phyloP scores from a whole-genome alignment of 2,888 invertebrate species.

The Syritta pipiens region DNA sequence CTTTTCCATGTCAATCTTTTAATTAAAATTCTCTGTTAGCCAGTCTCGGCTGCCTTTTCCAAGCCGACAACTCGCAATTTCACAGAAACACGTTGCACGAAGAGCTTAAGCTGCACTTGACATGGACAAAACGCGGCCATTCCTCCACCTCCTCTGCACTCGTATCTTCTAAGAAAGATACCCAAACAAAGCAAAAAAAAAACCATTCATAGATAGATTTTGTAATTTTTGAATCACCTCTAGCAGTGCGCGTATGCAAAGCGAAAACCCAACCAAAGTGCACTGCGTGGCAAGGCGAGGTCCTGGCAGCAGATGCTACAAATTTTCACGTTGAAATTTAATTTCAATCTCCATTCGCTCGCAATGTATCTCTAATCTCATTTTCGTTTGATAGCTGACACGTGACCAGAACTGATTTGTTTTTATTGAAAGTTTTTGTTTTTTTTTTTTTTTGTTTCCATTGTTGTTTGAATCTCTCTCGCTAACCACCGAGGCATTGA shows the following conservation, averaged over 20 bases:
- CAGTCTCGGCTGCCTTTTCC: constrained; percentile 2
- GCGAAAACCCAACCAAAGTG: not conserved
- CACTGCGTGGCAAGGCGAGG: not conserved
- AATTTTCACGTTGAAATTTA: constrained; percentile 1
- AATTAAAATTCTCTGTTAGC: constrained; percentile 45
- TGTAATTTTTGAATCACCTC: too few species aligned
- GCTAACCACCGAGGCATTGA: constrained; percentile 57
- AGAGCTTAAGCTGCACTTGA: constrained; percentile 30
- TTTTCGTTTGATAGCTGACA: constrained; percentile 74
- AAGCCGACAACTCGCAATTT: too few species aligned
- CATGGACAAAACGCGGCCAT: constrained; percentile 2
- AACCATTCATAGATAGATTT: too few species aligned
- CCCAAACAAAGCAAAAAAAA: too few species aligned
- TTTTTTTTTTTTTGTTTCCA: too few species aligned
- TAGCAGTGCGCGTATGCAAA: too few species aligned
- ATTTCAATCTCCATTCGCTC: not conserved
- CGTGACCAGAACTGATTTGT: constrained; percentile 79
- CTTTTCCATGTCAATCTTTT: constrained; percentile 48
- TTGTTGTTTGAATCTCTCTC: constrained; percentile 57
- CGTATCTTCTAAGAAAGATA: too few species aligned
- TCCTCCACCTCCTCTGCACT: not conserved
- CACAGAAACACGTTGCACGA: too few species aligned
- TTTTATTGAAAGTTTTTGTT: constrained; percentile 74
- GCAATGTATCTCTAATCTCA: constrained; percentile 70
- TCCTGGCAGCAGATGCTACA: constrained; percentile 52